These are phyloP conservation scores for Polydrusus pterygomalis DNA, from an alignment of 2,888 invertebrate genomes.

Conservation along the genomic window DNA sequence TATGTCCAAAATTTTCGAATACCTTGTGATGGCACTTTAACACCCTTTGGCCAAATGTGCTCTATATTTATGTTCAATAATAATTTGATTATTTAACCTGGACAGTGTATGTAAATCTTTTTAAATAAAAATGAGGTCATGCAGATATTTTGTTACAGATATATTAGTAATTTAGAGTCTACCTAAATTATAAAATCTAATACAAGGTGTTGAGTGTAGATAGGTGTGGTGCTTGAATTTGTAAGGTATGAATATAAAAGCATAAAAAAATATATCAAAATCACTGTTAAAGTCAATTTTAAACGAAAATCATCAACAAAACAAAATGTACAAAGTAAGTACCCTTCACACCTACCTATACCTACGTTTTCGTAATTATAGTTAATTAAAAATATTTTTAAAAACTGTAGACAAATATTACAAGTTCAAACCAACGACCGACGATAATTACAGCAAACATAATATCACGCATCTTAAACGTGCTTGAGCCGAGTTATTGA, in stretches of 20 bases:
- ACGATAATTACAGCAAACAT: too few relatives aligned
- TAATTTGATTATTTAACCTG: constrained; percentile 12
- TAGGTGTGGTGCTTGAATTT: constrained; percentile 2
- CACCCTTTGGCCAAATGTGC: constrained; percentile 23
- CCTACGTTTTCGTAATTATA: not conserved
- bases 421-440: too few relatives aligned
- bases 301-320: not conserved
- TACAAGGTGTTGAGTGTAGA: constrained; percentile 32
- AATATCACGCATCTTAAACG: too few relatives aligned
- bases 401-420: not conserved
- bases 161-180: too few relatives aligned
- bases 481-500: too few relatives aligned
- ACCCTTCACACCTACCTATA: too few relatives aligned
- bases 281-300: constrained; percentile 9
- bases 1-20: too few relatives aligned
- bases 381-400: not conserved
- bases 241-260: constrained; percentile 26
- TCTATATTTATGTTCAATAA: constrained; percentile 9
- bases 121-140: constrained; percentile 29
- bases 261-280: constrained; percentile 4
- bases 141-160: constrained; percentile 33
- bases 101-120: constrained; percentile 16
- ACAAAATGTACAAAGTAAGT: constrained; percentile 40
- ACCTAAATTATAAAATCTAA: not conserved
- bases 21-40: too few relatives aligned